phyloP scores from a whole-genome alignment of 2,113 vertebrate species.

The Oryzias melastigma region DNA sequence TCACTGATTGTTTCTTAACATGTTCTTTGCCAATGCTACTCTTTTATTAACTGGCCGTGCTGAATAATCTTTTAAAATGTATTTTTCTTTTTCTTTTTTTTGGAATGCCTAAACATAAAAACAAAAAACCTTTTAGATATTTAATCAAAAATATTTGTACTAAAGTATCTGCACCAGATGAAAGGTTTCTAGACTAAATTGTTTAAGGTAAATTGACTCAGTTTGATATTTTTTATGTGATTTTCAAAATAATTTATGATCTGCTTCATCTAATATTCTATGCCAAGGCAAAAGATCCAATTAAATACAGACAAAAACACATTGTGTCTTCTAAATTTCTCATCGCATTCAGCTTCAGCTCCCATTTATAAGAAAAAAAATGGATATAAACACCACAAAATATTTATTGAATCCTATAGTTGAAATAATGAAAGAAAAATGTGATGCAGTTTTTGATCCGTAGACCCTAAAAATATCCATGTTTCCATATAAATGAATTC shows the following conservation, averaged over 20 bases:
- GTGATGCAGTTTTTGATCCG: slow-evolving; percentile 8
- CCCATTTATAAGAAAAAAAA: slow-evolving; percentile 48
- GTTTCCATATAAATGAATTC: background rate
- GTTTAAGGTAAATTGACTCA: too few species aligned
- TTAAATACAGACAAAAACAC: slow-evolving; percentile 8
- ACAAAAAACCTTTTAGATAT: too few species aligned
- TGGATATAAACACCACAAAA: slow-evolving; percentile 46
- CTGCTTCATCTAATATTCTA: too few species aligned
- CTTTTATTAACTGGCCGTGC: slow-evolving; percentile 14
- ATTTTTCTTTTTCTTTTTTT: too few species aligned
- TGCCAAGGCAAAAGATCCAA: background rate
- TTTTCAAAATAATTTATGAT: too few species aligned
- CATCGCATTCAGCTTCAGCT: slow-evolving; percentile 16
- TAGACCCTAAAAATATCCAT: background rate
- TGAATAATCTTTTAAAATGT: too few species aligned
- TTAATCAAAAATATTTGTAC: too few species aligned
- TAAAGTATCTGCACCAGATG: too few species aligned
- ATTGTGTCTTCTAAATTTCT: too few species aligned
- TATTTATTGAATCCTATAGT: slow-evolving; percentile 29
- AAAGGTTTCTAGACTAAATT: too few species aligned
- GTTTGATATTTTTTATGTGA: too few species aligned
- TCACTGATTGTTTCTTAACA: slow-evolving; percentile 33
- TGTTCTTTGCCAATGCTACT: slow-evolving; percentile 36
- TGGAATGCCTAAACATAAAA: too few species aligned
- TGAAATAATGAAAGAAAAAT: slow-evolving; percentile 9